Base-by-base conservation (phyloP, 1,140 invertebrate genomes). In the Lordiphosa clarofinis region DNA sequence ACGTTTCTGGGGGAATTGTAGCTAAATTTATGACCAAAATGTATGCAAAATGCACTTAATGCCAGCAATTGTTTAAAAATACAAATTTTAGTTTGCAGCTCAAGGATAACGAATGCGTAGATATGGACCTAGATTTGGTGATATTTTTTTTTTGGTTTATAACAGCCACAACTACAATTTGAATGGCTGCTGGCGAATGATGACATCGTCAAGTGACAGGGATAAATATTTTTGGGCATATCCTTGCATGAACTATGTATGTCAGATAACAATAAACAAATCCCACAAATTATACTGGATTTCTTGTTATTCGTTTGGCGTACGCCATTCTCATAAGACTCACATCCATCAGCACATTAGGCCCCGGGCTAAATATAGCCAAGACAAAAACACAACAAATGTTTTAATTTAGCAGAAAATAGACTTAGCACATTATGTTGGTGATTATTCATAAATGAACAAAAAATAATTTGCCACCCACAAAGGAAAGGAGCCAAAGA, bases 101-200 rank as follows among this genome's bases (percentile, higher is more conserved):
- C 82, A 87, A 87, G 82, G 82, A 87, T 81, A 81, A 72, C 61
- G 58, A 87, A 67, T 87, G 82, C 82, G 82, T 87, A 87, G 82
- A 87, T 82, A 82, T 87, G 82, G 82, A 87, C 82, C 82, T 87
- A 87, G 82, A 87, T 87, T 86, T 46, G 1, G n/a, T n/a, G n/a
- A n/a, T n/a, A n/a, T n/a, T n/a, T n/a, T n/a, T n/a, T n/a, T n/a
- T n/a, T n/a, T n/a, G n/a, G n/a, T n/a, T n/a, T n/a, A n/a, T n/a
- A n/a, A n/a, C n/a, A n/a, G n/a, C 78, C 1, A 73, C 67, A 81
- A 68, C 72, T 78, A 60, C 73, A 70, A 78, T 84, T 28, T 28
- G 7, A 28, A 28, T 28, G 64, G 39, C n/a, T n/a, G n/a, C n/a
- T n/a, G n/a, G n/a, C n/a, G n/a, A n/a, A n/a, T n/a, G n/a, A n/a